A percentile compares a stretch with the other conserved stretches of the same genome.
phyloP scores from a whole-genome alignment of 2,113 vertebrate genomes.

The Physeter macrocephalus region DNA sequence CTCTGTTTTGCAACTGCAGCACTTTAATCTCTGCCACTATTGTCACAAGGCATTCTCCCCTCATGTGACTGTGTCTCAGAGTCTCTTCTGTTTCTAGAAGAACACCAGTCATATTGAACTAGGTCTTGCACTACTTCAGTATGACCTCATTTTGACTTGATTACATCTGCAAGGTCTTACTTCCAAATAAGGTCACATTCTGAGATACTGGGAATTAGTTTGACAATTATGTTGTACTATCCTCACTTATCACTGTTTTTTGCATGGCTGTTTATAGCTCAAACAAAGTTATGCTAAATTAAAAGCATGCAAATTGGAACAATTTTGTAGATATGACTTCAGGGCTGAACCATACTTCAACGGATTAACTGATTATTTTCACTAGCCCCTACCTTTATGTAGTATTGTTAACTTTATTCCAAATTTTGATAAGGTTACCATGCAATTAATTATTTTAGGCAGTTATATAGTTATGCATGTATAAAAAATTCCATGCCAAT shows the following conservation, averaged over 20 bases:
- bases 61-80: neutral
- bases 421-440: neutral
- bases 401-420: neutral
- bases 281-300: neutral
- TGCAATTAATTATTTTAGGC: neutral
- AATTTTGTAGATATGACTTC: neutral
- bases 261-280: neutral
- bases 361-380: neutral
- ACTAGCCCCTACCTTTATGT: neutral
- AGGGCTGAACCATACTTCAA: neutral
- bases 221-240: neutral
- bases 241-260: neutral
- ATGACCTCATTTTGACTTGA: neutral
- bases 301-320: neutral
- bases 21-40: neutral
- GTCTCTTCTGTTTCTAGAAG: neutral
- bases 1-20: neutral
- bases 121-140: neutral
- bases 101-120: neutral
- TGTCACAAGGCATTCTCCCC: neutral
- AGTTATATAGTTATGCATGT: neutral
- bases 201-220: neutral
- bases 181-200: constrained; percentile 8
- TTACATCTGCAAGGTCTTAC: neutral
- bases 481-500: neutral